A percentile compares a stretch with the other conserved stretches of the same genome.
phyloP scores from a whole-genome alignment of 2,113 vertebrate genomes.

The Lasiurus borealis region DNA sequence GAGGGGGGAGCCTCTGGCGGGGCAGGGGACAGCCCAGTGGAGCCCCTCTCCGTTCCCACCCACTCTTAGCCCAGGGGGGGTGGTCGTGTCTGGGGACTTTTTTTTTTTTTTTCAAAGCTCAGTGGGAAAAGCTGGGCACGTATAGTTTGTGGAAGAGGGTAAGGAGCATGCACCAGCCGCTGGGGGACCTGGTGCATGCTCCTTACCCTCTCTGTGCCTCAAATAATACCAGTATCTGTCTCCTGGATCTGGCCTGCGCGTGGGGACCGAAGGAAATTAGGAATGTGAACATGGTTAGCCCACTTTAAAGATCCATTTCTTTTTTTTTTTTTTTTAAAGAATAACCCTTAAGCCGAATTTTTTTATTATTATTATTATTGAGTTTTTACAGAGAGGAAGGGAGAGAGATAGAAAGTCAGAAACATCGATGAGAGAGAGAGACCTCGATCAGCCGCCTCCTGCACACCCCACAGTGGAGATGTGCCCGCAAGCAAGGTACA shows the following conservation, averaged over 20 bases:
- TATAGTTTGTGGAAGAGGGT: background rate
- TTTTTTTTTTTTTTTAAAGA: no score
- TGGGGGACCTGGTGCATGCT: constrained; percentile 6
- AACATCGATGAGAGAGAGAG: no score
- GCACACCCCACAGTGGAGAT: no score
- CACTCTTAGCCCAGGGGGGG: no score
- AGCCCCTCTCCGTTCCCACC: fast-evolving
- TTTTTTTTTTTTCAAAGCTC: background rate
- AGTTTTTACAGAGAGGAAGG: no score
- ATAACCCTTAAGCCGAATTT: no score
- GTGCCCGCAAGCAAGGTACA: no score
- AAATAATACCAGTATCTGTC: background rate
- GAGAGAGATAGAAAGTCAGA: no score
- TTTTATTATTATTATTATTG: no score
- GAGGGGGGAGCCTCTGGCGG: background rate
- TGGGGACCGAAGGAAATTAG: background rate
- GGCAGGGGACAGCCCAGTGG: fast-evolving
- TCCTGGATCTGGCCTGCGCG: background rate
- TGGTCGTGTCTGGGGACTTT: background rate
- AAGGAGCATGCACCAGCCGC: no score
- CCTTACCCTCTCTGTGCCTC: constrained; percentile 51
- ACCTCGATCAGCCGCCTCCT: no score
- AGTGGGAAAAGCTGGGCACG: background rate
- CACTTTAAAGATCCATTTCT: background rate
- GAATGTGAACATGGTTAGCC: background rate